These are phyloP conservation scores for Meliscaeva auricollis DNA, from an alignment of 2,888 invertebrate species.

Conservation along the genomic window DNA sequence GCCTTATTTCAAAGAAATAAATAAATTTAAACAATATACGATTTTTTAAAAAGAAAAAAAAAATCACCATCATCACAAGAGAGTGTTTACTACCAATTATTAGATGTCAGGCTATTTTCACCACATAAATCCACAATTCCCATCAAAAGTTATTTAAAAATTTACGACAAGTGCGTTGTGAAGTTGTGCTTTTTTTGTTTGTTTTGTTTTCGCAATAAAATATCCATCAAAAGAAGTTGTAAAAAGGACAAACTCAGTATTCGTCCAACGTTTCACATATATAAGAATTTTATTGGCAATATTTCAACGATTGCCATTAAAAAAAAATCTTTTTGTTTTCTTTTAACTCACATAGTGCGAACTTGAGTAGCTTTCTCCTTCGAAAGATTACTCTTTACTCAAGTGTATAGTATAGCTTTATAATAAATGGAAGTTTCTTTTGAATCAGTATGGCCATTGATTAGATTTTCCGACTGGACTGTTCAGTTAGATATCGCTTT, in stretches of 20 bases:
- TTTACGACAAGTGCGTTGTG: neutral
- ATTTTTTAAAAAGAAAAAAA: too few relatives aligned
- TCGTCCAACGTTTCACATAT: neutral
- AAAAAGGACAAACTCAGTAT: neutral
- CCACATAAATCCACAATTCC: neutral
- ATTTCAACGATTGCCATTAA: constrained; percentile 12
- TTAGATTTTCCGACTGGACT: too few relatives aligned
- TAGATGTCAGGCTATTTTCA: neutral
- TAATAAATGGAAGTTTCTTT: neutral
- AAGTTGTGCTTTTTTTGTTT: too few relatives aligned
- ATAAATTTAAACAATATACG: too few relatives aligned
- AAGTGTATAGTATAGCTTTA: neutral
- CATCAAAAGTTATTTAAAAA: neutral
- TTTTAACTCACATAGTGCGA: neutral
- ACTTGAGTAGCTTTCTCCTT: constrained; percentile 1
- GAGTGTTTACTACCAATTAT: neutral
- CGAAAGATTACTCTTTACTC: constrained; percentile 11
- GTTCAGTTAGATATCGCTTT: too few relatives aligned
- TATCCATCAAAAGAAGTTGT: neutral
- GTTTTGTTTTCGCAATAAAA: neutral
- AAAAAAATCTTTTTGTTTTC: neutral
- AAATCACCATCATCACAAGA: too few relatives aligned
- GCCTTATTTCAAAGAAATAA: too few relatives aligned
- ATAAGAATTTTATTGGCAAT: constrained; percentile 10
- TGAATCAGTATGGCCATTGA: too few relatives aligned